Evolutionary conservation across 2,797 vertebrate genomes (phyloP), one percentile per base, ranked within the genome.

Genomic region (Prunella strophiata): DNA sequence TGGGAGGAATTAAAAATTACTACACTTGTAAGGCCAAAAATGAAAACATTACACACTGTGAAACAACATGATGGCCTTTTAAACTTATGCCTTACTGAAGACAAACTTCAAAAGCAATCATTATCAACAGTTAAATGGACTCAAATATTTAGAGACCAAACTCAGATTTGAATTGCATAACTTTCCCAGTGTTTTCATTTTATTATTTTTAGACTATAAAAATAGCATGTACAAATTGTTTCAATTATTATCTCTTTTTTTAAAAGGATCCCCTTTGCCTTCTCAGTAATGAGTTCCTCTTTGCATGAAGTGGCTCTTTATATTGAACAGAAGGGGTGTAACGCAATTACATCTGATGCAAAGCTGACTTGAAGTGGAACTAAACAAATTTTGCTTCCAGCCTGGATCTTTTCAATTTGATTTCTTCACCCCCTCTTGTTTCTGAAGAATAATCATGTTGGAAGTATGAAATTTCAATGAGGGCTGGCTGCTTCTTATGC

Each of bases 361-460:
- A 95, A 94, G 85, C 86, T 95, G 95, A 96, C 90, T 93, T 96
- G 93, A 97, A 96, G 94, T 95, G 94, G 95, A 96, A 94, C 94
- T 96, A 94, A 97, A 96, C 78, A 96, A 91, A 96, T 96, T 93
- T 94, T 89, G 91, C 89, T 96, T 88, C 89, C 91, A 93, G 86
- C 54, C 85, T 79, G 85, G 83, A 79, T 86, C 73, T 80, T 91
- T 93, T 94, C 84, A 75, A 72, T 91, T 94, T 88, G 71, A 87
- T 81, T 93, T 95, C 87, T 93, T 91, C 85, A 89, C 58, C 62
- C 81, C 38, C 21, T 89, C 90, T 89, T 95, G 80, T 87, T 93
- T 96, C 74, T 96, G 92, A 93, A 92, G 73, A 88, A 93, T 94
- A 93, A 95, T 86, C 79, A 23, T 29, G 17, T 89, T 84, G 83